Evolutionary conservation across 1,140 invertebrate genomes (phyloP), one percentile per base, ranked within the genome.

Genomic region (Tigriopus japonicus): DNA sequence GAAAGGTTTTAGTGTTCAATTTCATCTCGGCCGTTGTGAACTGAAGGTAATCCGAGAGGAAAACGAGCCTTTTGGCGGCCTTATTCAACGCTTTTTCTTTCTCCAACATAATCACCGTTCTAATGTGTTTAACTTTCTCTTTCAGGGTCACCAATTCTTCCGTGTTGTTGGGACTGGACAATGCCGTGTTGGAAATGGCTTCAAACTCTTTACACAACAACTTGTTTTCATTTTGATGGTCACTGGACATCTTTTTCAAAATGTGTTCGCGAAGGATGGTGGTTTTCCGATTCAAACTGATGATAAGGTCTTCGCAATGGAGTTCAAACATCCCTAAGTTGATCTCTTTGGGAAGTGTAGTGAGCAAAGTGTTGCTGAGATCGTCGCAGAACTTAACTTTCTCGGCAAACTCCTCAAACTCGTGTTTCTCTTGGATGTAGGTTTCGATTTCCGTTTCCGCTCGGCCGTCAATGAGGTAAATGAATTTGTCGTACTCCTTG

Each of bases 171-270:
- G 91, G 90, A 0, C 80, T 77, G 10, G 79, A 83, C 35, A 93
- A 69, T 0, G 87, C 79, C 64, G 80, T 83, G 63, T 84, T 81
- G 1, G 85, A 76, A 64, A 93, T 91, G 21, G 72, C 68, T 66
- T 87, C 80, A 74, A 91, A 94, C 64, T 89, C 84, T 60, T 87
- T 83, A 59, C 81, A 84, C 52, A 92, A 77, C 45, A 86, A 89
- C 60, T 64, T 63, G 59, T 62, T 62, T 43, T 61, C 17, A 45
- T 19, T 2, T 15, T 62, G 56, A 24, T 62, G 62, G n/a, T 56
- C 2, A 14, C 28, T 14, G 5, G 2, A 54, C 40, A 63, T 55
- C 24, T 65, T 60, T 52, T 52, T 52, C 17, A 59, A 24, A 12
- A 51, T 43, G 63, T 62, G 23, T 45, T 60, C 54, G 60, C 81